phyloP scores from a whole-genome alignment of 2,113 vertebrate species.

The Pantherophis guttatus region DNA sequence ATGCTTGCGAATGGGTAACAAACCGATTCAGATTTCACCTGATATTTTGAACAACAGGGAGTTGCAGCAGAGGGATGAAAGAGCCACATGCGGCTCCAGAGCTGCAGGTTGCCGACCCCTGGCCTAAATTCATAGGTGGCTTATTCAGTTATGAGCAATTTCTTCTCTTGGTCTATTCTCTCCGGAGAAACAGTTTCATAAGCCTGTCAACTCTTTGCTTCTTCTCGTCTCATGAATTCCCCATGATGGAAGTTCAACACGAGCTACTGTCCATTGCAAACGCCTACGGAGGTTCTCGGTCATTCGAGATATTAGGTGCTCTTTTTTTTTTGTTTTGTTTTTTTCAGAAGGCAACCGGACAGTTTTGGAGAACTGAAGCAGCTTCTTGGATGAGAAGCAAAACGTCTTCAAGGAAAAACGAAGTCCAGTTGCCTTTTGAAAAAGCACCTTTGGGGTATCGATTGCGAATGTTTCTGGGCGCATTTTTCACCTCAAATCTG shows the following conservation, averaged over 20 bases:
- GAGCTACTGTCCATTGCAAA: neutral
- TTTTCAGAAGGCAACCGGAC: neutral
- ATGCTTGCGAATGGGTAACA: too few species aligned
- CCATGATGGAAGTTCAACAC: neutral
- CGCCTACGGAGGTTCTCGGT: neutral
- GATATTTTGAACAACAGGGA: too few species aligned
- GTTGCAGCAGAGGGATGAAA: too few species aligned
- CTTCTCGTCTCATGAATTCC: neutral
- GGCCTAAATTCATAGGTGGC: neutral
- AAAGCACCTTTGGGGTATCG: neutral
- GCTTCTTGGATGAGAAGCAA: neutral
- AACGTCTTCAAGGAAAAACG: neutral
- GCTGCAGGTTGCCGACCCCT: too few species aligned
- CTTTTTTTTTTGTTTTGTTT: too few species aligned
- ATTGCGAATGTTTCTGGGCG: neutral
- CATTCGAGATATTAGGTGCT: too few species aligned
- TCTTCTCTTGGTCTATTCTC: neutral
- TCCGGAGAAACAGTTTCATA: neutral
- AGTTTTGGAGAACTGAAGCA: neutral
- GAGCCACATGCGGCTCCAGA: too few species aligned
- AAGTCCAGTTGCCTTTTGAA: neutral
- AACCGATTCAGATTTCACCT: too few species aligned
- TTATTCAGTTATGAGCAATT: fast-evolving
- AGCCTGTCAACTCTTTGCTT: neutral
- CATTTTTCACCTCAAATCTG: neutral